phyloP scores from a whole-genome alignment of 1,140 invertebrate genomes.

The Bombus waltoni region DNA sequence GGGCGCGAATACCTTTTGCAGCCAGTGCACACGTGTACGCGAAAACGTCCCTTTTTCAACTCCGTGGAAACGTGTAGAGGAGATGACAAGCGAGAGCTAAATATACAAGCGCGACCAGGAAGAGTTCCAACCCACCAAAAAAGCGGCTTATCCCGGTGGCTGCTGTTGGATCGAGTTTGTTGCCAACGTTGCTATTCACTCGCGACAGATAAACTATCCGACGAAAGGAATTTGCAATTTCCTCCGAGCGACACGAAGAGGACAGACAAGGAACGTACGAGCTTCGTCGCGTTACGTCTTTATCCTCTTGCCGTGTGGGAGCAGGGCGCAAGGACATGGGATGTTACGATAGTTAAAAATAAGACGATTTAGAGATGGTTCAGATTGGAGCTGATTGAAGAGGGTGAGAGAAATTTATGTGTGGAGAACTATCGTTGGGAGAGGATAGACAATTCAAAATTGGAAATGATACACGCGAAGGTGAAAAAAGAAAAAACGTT shows the following conservation, averaged over 20 bases:
- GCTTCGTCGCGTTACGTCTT: background rate
- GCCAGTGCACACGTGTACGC: background rate
- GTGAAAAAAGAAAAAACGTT: no score
- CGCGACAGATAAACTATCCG: slow-evolving; percentile 38
- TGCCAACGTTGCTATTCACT: slow-evolving; percentile 17
- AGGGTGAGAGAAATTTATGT: no score
- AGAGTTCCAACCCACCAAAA: slow-evolving; percentile 21
- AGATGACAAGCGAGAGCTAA: slow-evolving; percentile 52
- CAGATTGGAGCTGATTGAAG: no score
- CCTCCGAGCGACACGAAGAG: background rate
- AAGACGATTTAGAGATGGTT: background rate
- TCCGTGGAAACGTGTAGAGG: slow-evolving; percentile 19
- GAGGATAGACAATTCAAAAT: background rate
- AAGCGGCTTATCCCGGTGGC: slow-evolving; percentile 46
- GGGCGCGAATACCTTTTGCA: no score
- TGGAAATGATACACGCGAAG: background rate
- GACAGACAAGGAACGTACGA: no score
- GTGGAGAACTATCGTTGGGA: background rate
- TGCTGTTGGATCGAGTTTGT: slow-evolving; percentile 45
- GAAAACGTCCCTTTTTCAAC: background rate
- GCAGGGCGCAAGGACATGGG: no score
- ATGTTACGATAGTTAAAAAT: background rate
- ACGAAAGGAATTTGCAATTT: slow-evolving; percentile 55
- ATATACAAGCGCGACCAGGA: slow-evolving; percentile 35
- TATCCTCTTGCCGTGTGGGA: background rate